Conservation (phyloP, 2,113 vertebrate species). For the Chauna torquata region DNA sequence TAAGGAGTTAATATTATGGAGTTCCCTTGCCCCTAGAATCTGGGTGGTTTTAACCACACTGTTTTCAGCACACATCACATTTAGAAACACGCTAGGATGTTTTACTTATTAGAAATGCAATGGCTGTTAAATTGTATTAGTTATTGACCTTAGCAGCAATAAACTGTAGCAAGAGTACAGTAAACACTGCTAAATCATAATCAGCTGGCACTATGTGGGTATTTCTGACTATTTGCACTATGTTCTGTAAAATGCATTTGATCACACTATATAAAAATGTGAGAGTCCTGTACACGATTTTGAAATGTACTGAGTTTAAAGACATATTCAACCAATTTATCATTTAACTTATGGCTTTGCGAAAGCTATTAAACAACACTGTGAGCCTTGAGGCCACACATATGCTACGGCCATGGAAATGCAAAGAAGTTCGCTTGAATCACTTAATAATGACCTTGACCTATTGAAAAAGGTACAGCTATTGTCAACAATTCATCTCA, state of each 20-base stretch:
- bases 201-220: background rate
- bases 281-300: background rate
- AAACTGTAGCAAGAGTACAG: slow-evolving; percentile 7
- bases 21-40: background rate
- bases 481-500: slow-evolving; percentile 65
- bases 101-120: slow-evolving; percentile 42
- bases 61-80: background rate
- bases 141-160: slow-evolving; percentile 59
- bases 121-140: slow-evolving; percentile 60
- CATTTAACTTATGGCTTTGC: slow-evolving; percentile 45
- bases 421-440: slow-evolving; percentile 62
- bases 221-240: background rate
- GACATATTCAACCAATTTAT: slow-evolving; percentile 35
- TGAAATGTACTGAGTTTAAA: slow-evolving; percentile 47
- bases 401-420: slow-evolving; percentile 43
- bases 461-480: slow-evolving; percentile 4
- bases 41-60: background rate
- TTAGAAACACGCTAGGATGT: background rate
- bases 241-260: background rate
- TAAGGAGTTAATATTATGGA: background rate
- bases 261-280: background rate
- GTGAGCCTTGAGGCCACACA: slow-evolving; percentile 60
- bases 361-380: slow-evolving; percentile 54
- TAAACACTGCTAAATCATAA: slow-evolving; percentile 34
- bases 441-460: slow-evolving; percentile 62